These are phyloP conservation scores for Marmota flaviventris DNA, from an alignment of 2,113 vertebrate species.

Conservation along the genomic window DNA sequence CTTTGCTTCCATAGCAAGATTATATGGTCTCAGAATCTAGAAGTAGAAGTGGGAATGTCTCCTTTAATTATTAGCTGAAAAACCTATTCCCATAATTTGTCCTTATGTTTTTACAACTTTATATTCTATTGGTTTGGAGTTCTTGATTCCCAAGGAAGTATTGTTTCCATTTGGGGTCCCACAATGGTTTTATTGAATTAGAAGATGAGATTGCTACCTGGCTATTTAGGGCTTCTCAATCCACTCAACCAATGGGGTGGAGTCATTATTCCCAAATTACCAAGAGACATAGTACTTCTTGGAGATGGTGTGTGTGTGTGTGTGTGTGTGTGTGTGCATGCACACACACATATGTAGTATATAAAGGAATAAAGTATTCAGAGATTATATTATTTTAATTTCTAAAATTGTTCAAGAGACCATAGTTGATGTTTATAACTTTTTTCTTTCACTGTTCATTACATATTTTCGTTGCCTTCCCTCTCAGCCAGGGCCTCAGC, in stretches of 20 bases:
- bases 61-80: neutral
- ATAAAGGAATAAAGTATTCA: neutral
- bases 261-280: neutral
- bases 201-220: neutral
- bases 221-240: slow-evolving; percentile 3
- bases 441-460: neutral
- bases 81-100: neutral
- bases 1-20: no score
- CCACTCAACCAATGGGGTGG: neutral
- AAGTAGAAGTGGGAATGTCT: neutral
- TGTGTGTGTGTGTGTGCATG: neutral
- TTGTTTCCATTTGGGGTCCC: neutral
- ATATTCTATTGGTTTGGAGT: neutral
- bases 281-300: neutral
- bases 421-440: neutral
- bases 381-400: neutral
- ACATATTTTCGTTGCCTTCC: neutral
- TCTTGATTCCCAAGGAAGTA: neutral
- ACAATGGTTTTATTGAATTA: neutral
- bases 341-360: neutral
- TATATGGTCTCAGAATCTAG: neutral
- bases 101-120: neutral
- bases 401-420: neutral
- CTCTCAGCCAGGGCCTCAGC: neutral
- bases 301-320: neutral